Evolutionary conservation across 1,140 invertebrate species (phyloP), one percentile per base, ranked within the genome.

Genomic region (Cyclargus thomasi): DNA sequence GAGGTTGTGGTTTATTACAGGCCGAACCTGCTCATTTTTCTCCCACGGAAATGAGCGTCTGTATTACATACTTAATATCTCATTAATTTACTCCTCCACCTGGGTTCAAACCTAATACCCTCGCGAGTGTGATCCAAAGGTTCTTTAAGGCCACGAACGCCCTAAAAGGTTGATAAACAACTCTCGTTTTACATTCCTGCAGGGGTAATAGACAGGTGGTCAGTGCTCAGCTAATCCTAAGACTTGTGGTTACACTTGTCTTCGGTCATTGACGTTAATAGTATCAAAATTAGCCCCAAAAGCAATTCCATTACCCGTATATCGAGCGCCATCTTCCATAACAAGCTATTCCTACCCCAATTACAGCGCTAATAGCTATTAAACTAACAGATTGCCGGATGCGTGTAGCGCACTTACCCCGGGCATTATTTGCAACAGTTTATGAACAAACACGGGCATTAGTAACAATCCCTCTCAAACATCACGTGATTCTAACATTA

Each of bases 281-380:
- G 57, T 35, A 66, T 59, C 20, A 29, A 59, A 66, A 59, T 59
- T 66, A 53, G 57, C 22, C 18, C 63, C 20, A 66, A 35, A 57
- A 57, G 29, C 57, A 36, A 57, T 57, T 35, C 53, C 23, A 36
- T 66, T 20, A 17, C 1, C 17, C 18, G 18, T 62, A 20, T 17
- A 35, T 21, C 23, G 23, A 29, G 62, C 62, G 14, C 35, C 23
- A 63, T 63, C 62, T 63, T 63, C 55, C 55, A 36, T 63, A 63
- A 63, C 62, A 36, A 63, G 62, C 62, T 29, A 63, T 63, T 63
- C n/a, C 62, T 17, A 35, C 62, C 62, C 35, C 62, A 63, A 63
- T 63, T 63, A 63, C 62, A 35, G 21, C 57, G 57, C 57, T 59
- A 59, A 63, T 63, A 63, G 62, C 23, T 23, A 63, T 29, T 63